Conservation (phyloP, 2,888 invertebrate genomes). For the Bhutanitis thaidina region DNA sequence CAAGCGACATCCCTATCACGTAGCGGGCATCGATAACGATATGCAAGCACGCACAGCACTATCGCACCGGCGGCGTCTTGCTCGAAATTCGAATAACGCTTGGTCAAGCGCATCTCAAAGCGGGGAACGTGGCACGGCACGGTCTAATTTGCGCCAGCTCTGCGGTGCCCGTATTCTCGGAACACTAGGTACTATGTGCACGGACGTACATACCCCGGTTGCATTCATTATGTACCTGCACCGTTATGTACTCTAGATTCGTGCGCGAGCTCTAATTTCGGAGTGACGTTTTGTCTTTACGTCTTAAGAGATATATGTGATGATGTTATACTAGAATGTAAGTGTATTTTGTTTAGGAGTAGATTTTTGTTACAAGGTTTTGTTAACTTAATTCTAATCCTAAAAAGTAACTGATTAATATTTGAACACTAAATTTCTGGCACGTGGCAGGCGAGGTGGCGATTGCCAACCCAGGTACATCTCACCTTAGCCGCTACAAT, state of each 20-base stretch:
- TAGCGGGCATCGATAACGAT: constrained; percentile 43
- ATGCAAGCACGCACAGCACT: constrained; percentile 42
- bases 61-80: constrained; percentile 50
- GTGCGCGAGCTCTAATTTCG: constrained; percentile 7
- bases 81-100: constrained; percentile 72
- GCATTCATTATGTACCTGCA: constrained; percentile 15
- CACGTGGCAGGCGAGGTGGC: too few species aligned
- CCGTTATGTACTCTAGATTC: constrained; percentile 11
- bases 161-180: constrained; percentile 32
- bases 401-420: too few species aligned
- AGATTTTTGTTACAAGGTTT: too few species aligned
- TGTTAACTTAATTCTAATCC: too few species aligned
- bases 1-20: constrained; percentile 11
- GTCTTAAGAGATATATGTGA: constrained; percentile 6
- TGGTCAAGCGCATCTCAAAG: constrained; percentile 75
- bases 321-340: not conserved
- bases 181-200: constrained; percentile 8
- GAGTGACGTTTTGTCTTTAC: constrained; percentile 13
- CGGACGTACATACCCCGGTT: constrained; percentile 5
- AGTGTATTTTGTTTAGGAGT: constrained; percentile 7
- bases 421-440: too few species aligned
- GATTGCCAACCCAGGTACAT: too few species aligned
- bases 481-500: too few species aligned
- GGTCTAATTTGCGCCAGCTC: constrained; percentile 63
- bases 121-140: constrained; percentile 53